A percentile compares a stretch with the other conserved stretches of the same genome.
Evolutionary conservation across 2,797 vertebrate species (phyloP).

Genomic region (Cottoperca gobio): DNA sequence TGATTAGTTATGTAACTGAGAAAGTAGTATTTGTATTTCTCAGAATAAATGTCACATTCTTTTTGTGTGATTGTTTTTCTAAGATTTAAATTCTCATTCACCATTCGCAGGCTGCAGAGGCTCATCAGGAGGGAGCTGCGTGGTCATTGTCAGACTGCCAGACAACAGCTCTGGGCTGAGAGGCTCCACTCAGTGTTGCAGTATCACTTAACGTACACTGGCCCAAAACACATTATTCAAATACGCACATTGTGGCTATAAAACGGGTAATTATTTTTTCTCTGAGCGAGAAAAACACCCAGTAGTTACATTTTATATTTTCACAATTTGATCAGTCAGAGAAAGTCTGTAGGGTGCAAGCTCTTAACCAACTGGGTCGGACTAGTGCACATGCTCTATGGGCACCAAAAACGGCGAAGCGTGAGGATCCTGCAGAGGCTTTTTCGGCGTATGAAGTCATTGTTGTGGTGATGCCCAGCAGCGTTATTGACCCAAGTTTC

Average conservation of each 20-base stretch:
- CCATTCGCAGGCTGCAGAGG: background rate
- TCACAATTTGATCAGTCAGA: background rate
- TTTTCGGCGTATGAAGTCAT: background rate
- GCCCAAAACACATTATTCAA: background rate
- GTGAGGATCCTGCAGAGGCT: too few relatives aligned
- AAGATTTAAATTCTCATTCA: background rate
- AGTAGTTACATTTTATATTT: background rate
- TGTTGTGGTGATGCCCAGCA: background rate
- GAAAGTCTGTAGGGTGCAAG: background rate
- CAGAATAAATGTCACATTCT: background rate
- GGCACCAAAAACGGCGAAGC: background rate
- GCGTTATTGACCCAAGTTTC: background rate
- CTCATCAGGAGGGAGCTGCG: constrained; percentile 11
- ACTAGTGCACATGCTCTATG: background rate
- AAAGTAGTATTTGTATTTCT: background rate
- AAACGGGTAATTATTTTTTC: rapidly evolving
- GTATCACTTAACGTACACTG: rapidly evolving
- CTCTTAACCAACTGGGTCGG: background rate
- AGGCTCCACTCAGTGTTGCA: background rate
- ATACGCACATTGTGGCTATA: background rate
- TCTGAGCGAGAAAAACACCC: background rate
- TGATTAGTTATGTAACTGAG: background rate
- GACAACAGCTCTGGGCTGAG: background rate
- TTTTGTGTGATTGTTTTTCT: background rate
- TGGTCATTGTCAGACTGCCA: background rate